A percentile compares a stretch with the other conserved stretches of the same genome.
phyloP scores from a whole-genome alignment of 2,113 vertebrate species.

The Pagrus major region DNA sequence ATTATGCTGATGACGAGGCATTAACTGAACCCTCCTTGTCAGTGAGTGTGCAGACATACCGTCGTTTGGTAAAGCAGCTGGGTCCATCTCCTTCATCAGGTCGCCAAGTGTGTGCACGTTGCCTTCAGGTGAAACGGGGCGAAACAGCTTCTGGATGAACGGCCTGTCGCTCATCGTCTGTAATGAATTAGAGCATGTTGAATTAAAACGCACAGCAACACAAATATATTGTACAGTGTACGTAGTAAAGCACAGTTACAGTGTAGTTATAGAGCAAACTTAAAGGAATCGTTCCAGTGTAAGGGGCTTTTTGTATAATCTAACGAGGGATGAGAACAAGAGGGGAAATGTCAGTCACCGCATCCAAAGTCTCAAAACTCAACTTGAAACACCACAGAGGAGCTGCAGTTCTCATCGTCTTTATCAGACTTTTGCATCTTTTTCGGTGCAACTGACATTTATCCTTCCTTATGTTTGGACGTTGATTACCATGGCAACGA shows the following conservation, averaged over 20 bases:
- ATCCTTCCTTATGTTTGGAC: no score
- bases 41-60: conserved; percentile 83
- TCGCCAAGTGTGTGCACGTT: conserved; percentile 91
- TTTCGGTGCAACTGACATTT: no score
- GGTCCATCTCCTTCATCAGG: conserved; percentile 92
- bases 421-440: no score
- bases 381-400: no score
- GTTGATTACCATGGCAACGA: no score
- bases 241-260: not conserved
- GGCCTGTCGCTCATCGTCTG: conserved; percentile 92
- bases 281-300: not conserved
- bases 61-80: conserved; percentile 87
- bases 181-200: conserved; percentile 31
- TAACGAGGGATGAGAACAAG: no score
- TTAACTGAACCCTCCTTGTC: no score
- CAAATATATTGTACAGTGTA: not conserved
- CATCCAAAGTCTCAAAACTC: no score
- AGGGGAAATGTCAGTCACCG: no score
- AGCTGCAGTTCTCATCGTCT: no score
- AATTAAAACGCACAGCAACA: not conserved
- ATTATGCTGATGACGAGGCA: not conserved
- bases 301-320: not conserved
- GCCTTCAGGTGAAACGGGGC: conserved; percentile 91
- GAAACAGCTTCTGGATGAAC: conserved; percentile 97
- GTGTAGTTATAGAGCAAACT: not conserved